phyloP scores from a whole-genome alignment of 2,797 vertebrate species.

The Ataeniobius toweri region DNA sequence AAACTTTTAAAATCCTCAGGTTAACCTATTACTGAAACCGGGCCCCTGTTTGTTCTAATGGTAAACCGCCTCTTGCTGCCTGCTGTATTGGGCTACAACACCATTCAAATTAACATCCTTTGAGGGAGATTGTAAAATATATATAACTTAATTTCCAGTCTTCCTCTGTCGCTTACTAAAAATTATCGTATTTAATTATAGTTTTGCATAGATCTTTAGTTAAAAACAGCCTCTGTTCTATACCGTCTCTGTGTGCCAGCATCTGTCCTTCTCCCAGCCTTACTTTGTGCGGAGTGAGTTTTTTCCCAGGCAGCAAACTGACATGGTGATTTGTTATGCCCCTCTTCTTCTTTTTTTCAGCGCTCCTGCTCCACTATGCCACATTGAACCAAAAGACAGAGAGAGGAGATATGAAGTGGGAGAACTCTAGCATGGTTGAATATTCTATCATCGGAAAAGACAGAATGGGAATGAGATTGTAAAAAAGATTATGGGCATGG shows the following conservation, averaged over 20 bases:
- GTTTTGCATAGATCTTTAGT: conserved; percentile 20
- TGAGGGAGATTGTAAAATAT: neutral
- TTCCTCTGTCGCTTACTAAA: neutral
- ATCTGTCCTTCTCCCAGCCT: conserved; percentile 38
- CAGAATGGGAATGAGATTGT: conserved; percentile 73
- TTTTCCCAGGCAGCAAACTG: conserved; percentile 85
- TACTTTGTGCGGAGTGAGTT: conserved; percentile 64
- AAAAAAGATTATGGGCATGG: conserved; percentile 67
- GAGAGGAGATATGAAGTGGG: conserved; percentile 62
- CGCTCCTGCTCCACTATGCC: conserved; percentile 56
- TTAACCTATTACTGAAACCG: neutral
- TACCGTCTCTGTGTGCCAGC: conserved; percentile 23
- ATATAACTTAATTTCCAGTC: neutral
- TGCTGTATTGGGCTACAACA: neutral
- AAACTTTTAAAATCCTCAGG: neutral
- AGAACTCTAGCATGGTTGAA: conserved; percentile 70
- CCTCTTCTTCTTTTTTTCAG: conserved; percentile 77
- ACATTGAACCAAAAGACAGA: conserved; percentile 69
- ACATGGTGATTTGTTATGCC: conserved; percentile 89
- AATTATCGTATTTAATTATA: conserved; percentile 9
- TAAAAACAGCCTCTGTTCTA: conserved; percentile 14
- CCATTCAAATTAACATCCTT: neutral
- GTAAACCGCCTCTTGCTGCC: neutral
- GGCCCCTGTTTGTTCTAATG: neutral
- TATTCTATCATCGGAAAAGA: conserved; percentile 73